phyloP scores from a whole-genome alignment of 2,888 invertebrate species.

The Dusona sp. region DNA sequence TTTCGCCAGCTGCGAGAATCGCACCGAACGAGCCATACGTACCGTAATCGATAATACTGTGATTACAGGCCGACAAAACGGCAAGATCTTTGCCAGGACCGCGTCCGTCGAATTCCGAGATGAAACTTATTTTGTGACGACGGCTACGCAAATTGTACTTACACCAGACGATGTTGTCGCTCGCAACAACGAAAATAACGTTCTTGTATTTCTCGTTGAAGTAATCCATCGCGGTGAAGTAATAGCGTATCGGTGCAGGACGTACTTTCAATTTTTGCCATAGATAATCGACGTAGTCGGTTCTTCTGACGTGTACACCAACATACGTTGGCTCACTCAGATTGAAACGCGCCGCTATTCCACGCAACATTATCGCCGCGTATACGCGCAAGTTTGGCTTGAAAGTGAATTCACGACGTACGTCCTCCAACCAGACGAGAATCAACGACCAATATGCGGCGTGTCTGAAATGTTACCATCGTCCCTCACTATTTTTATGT shows the following conservation, averaged over 20 bases:
- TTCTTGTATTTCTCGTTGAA: conserved; percentile 81
- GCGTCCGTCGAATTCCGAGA: conserved; percentile 79
- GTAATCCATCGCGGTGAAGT: conserved; percentile 83
- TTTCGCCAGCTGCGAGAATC: conserved; percentile 83
- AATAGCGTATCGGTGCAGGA: conserved; percentile 82
- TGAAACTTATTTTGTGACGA: conserved; percentile 78
- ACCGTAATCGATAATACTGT: conserved; percentile 85
- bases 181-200: conserved; percentile 83
- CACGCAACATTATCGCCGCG: conserved; percentile 84
- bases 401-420: conserved; percentile 86
- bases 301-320: conserved; percentile 86
- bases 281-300: conserved; percentile 86
- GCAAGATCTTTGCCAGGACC: conserved; percentile 84
- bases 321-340: conserved; percentile 84
- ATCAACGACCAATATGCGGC: conserved; percentile 86
- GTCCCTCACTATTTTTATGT: no score
- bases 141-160: conserved; percentile 80
- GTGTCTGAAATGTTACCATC: conserved; percentile 78
- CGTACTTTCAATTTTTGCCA: conserved; percentile 85
- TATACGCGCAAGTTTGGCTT: conserved; percentile 84
- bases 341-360: conserved; percentile 77
- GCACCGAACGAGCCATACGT: conserved; percentile 84
- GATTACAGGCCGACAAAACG: conserved; percentile 83
- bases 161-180: conserved; percentile 84
- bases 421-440: conserved; percentile 86